phyloP scores from a whole-genome alignment of 2,113 vertebrate species.

The Girardinichthys multiradiatus region DNA sequence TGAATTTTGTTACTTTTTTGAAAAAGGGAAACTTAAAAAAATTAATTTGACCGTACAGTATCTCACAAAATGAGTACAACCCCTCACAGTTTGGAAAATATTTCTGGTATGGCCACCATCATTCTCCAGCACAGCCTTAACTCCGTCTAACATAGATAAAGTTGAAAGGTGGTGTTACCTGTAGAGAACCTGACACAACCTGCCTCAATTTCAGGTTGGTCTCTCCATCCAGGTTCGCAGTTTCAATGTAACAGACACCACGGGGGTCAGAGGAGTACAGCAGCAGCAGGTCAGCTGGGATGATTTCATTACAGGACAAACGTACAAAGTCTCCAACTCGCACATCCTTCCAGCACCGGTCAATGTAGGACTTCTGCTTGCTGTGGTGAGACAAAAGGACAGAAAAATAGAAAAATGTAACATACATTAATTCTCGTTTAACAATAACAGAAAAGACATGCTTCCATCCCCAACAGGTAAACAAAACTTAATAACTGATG shows the following conservation, averaged over 20 bases:
- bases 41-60: too few relatives aligned
- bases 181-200: constrained; percentile 84
- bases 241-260: constrained; percentile 94
- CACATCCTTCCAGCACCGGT: constrained; percentile 89
- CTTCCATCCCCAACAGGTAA: not conserved
- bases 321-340: constrained; percentile 90
- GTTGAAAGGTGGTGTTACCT: constrained; percentile 72
- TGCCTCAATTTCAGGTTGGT: constrained; percentile 94
- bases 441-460: not conserved
- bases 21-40: too few relatives aligned
- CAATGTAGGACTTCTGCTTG: constrained; percentile 81
- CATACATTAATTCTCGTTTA: not conserved
- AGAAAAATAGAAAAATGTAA: not conserved
- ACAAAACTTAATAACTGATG: not conserved
- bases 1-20: too few relatives aligned
- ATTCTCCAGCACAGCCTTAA: too few relatives aligned
- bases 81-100: not conserved
- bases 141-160: too few relatives aligned
- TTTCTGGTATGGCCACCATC: too few relatives aligned
- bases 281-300: constrained; percentile 93
- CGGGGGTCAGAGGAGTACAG: constrained; percentile 89
- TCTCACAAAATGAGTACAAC: too few relatives aligned
- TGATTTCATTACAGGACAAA: constrained; percentile 89
- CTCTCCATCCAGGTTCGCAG: constrained; percentile 92
- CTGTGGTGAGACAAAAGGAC: constrained; percentile 65